Conservation (phyloP, 1,140 invertebrate genomes). For the Teleopsis dalmanni region DNA sequence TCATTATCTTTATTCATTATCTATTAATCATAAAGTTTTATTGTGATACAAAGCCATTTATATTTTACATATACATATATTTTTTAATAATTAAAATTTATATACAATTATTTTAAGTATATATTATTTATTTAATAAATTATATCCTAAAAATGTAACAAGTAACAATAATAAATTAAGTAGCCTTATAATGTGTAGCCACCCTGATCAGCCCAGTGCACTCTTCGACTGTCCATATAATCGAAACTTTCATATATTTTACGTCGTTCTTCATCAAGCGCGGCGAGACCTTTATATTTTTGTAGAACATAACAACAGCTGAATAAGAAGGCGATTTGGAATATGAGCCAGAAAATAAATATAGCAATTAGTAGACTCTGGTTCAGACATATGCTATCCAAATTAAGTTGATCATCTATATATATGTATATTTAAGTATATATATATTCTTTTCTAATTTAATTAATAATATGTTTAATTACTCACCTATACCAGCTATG, state of each 20-base stretch:
- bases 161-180: not conserved
- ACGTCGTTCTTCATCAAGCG: slow-evolving; percentile 35
- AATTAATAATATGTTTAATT: not conserved
- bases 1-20: too few relatives aligned
- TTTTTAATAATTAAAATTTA: slow-evolving; percentile 2
- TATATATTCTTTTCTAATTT: not conserved
- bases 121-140: not conserved
- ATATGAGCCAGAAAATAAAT: slow-evolving; percentile 40
- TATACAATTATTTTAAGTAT: not conserved
- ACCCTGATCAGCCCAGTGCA: slow-evolving; percentile 41
- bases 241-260: slow-evolving; percentile 34
- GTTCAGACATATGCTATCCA: slow-evolving; percentile 37
- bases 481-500: slow-evolving; percentile 46
- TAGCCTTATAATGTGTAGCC: slow-evolving; percentile 31
- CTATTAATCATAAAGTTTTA: too few relatives aligned
- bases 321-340: slow-evolving; percentile 34
- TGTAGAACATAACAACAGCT: slow-evolving; percentile 38
- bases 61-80: not conserved
- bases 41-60: too few relatives aligned
- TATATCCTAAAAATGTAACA: not conserved
- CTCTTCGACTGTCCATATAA: slow-evolving; percentile 32
- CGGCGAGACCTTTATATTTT: slow-evolving; percentile 34
- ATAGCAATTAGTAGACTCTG: slow-evolving; percentile 37
- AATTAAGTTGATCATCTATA: slow-evolving; percentile 32
- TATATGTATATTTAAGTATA: slow-evolving; percentile 4